Conservation (phyloP, 2,888 invertebrate species). For the Pegoplata infirma region DNA sequence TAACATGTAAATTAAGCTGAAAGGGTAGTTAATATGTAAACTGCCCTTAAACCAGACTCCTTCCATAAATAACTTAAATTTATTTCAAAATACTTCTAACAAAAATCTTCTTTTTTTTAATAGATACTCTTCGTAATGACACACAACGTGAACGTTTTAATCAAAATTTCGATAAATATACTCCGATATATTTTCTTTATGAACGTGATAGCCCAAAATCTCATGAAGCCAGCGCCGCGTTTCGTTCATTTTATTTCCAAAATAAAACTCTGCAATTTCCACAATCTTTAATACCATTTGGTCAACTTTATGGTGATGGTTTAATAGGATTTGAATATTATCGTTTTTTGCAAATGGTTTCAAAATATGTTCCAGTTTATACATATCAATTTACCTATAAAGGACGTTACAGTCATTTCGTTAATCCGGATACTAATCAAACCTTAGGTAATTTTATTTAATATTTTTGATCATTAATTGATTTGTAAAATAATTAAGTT, state of each 20-base stretch:
- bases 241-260: slow-evolving; percentile 67
- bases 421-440: slow-evolving; percentile 77
- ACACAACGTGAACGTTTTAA: slow-evolving; percentile 74
- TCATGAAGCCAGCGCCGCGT: slow-evolving; percentile 67
- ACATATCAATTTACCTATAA: slow-evolving; percentile 82
- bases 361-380: slow-evolving; percentile 81
- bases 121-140: slow-evolving; percentile 80
- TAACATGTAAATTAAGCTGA: no score
- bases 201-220: slow-evolving; percentile 73
- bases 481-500: no score
- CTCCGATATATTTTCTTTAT: slow-evolving; percentile 76
- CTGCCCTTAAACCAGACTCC: no score
- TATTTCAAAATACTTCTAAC: no score
- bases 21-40: no score
- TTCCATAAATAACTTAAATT: no score
- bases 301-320: slow-evolving; percentile 80
- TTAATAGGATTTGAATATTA: slow-evolving; percentile 81
- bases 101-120: neutral
- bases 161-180: slow-evolving; percentile 68
- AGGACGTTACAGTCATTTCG: slow-evolving; percentile 81
- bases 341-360: slow-evolving; percentile 80
- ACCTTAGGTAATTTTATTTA: slow-evolving; percentile 76
- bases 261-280: slow-evolving; percentile 62
- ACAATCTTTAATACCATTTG: slow-evolving; percentile 65
- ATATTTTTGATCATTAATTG: neutral